Percentiles rank a stretch among this genome's conserved stretches.
These are phyloP conservation scores for Trissolcus basalis DNA, from an alignment of 1,140 invertebrate species.

Conservation along the genomic window DNA sequence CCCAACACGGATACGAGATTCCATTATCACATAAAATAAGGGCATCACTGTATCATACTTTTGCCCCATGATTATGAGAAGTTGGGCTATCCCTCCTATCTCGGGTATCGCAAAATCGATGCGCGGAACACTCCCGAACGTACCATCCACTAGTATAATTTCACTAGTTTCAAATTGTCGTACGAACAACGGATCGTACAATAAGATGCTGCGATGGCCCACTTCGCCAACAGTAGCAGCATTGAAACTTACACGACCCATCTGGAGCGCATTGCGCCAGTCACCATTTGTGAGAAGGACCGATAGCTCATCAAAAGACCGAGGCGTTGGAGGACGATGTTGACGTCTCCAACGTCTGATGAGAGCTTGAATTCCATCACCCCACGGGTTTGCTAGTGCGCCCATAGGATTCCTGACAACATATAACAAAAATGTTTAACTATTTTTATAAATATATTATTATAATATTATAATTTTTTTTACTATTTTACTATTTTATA, in stretches of 20 bases:
- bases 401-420: neutral
- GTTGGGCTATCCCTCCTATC: neutral
- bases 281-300: neutral
- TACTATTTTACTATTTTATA: too few species aligned
- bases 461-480: too few species aligned
- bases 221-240: neutral
- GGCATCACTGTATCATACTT: constrained; percentile 6
- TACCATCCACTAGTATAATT: neutral
- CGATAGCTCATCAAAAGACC: neutral
- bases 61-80: constrained; percentile 7
- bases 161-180: neutral
- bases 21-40: constrained; percentile 4
- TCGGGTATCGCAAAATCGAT: constrained; percentile 6
- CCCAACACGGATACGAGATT: neutral
- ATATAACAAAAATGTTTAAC: neutral
- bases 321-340: neutral
- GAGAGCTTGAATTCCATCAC: neutral
- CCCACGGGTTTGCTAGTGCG: neutral
- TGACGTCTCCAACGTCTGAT: neutral
- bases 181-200: neutral
- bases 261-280: neutral
- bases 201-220: neutral
- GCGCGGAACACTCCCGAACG: constrained; percentile 1
- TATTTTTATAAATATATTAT: too few species aligned
- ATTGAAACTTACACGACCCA: neutral